phyloP scores from a whole-genome alignment of 1,140 invertebrate species.

The Carposina sasakii region DNA sequence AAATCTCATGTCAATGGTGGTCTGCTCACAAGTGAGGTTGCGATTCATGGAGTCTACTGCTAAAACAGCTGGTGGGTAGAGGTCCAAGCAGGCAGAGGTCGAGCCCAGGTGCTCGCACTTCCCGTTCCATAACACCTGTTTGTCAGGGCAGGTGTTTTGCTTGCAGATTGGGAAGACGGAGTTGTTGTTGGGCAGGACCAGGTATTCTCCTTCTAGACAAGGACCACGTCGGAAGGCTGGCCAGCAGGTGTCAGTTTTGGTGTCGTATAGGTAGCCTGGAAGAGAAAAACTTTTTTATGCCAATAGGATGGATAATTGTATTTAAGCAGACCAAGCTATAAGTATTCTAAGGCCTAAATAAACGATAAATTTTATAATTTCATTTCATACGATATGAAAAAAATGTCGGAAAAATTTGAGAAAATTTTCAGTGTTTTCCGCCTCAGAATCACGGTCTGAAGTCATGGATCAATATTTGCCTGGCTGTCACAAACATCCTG shows the following conservation, averaged over 20 bases:
- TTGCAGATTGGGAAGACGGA: slow-evolving; percentile 74
- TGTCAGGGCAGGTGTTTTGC: slow-evolving; percentile 74
- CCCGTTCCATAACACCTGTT: slow-evolving; percentile 64
- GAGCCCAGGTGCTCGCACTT: slow-evolving; percentile 69
- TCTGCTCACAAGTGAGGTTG: slow-evolving; percentile 54
- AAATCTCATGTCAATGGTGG: slow-evolving; percentile 51
- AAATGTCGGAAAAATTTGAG: too few relatives aligned
- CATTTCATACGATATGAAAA: too few relatives aligned
- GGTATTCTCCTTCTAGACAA: slow-evolving; percentile 70
- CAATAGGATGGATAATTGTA: too few relatives aligned
- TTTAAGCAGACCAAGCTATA: too few relatives aligned
- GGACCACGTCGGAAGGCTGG: slow-evolving; percentile 77
- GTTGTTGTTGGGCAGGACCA: slow-evolving; percentile 68
- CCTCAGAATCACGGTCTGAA: too few relatives aligned
- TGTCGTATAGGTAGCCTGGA: slow-evolving; percentile 76
- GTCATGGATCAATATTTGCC: too few relatives aligned
- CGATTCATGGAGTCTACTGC: slow-evolving; percentile 70
- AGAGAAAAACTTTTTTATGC: too few relatives aligned
- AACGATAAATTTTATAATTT: too few relatives aligned
- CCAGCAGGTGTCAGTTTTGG: slow-evolving; percentile 74
- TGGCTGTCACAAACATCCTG: too few relatives aligned
- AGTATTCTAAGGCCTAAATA: too few relatives aligned
- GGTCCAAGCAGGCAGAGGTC: slow-evolving; percentile 50
- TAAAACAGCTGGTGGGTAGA: slow-evolving; percentile 40
- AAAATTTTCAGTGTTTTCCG: too few relatives aligned